phyloP scores from a whole-genome alignment of 2,888 invertebrate genomes.

The Anoplius nigerrimus region DNA sequence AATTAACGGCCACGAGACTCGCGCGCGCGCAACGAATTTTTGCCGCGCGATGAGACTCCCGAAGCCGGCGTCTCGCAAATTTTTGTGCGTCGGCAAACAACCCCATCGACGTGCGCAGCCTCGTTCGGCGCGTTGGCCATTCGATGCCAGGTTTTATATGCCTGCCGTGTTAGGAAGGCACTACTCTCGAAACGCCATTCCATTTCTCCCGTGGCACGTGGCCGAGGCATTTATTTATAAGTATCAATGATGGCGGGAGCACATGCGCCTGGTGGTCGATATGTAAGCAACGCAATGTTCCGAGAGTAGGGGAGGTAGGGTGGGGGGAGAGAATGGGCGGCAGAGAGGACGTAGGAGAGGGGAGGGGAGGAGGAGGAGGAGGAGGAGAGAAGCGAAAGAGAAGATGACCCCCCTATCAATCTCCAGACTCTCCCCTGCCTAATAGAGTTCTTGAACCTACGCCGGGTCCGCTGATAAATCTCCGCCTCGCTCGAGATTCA shows the following conservation, averaged over 20 bases:
- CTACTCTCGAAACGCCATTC: slow-evolving; percentile 52
- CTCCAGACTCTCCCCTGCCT: slow-evolving; percentile 25
- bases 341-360: slow-evolving; percentile 11
- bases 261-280: slow-evolving; percentile 9
- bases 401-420: slow-evolving; percentile 32
- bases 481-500: slow-evolving; percentile 4
- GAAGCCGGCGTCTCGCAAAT: too few species aligned
- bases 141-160: too few species aligned
- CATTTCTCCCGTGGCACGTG: slow-evolving; percentile 58
- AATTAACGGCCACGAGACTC: too few species aligned
- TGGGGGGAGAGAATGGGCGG: slow-evolving; percentile 1
- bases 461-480: slow-evolving; percentile 34
- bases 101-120: too few species aligned
- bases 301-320: slow-evolving; percentile 14
- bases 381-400: slow-evolving; percentile 21
- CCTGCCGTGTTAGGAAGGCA: slow-evolving; percentile 30
- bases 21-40: too few species aligned
- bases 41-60: too few species aligned
- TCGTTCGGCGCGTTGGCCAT: too few species aligned
- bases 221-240: slow-evolving; percentile 63
- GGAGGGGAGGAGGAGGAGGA: not conserved
- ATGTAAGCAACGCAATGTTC: too few species aligned
- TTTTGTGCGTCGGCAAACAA: too few species aligned
- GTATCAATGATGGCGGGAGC: slow-evolving; percentile 49
- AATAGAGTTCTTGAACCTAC: slow-evolving; percentile 44